phyloP scores from a whole-genome alignment of 2,888 invertebrate genomes.

The Ephialtes manifestator region DNA sequence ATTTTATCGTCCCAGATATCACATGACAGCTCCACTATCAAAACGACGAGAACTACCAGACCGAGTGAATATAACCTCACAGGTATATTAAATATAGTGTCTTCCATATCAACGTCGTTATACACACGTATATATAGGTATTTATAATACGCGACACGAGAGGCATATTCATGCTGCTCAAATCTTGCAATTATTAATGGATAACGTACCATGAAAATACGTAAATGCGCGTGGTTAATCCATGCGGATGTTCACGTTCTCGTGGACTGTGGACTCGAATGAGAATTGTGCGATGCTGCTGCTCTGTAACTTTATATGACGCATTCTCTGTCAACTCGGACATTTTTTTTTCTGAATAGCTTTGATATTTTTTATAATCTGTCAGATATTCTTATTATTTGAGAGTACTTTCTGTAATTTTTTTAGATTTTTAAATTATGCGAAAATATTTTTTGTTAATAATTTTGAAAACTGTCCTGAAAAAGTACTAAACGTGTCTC shows the following conservation, averaged over 20 bases:
- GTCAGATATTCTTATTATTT: too few relatives aligned
- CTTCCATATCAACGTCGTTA: slow-evolving; percentile 5
- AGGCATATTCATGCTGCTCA: slow-evolving; percentile 56
- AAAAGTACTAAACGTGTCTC: too few relatives aligned
- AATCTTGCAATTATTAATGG: slow-evolving; percentile 61
- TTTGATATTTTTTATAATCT: too few relatives aligned
- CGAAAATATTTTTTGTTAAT: too few relatives aligned
- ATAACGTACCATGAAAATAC: slow-evolving; percentile 65
- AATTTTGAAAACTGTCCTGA: too few relatives aligned
- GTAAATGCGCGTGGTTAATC: slow-evolving; percentile 61
- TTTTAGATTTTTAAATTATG: too few relatives aligned
- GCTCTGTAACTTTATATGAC: neutral
- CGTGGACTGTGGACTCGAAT: slow-evolving; percentile 30
- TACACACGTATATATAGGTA: neutral
- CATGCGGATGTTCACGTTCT: slow-evolving; percentile 52
- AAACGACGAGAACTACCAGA: slow-evolving; percentile 28
- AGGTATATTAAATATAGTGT: slow-evolving; percentile 36
- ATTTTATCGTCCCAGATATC: slow-evolving; percentile 55
- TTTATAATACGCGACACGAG: slow-evolving; percentile 23
- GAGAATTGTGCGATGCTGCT: slow-evolving; percentile 14
- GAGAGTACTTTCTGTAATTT: too few relatives aligned
- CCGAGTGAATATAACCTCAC: neutral
- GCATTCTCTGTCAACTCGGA: neutral
- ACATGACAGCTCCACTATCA: slow-evolving; percentile 42
- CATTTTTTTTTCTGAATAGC: too few relatives aligned